Percentiles rank a stretch among this genome's conserved stretches.
These are phyloP conservation scores for Anhinga anhinga DNA, from an alignment of 2,113 vertebrate species.

Conservation along the genomic window DNA sequence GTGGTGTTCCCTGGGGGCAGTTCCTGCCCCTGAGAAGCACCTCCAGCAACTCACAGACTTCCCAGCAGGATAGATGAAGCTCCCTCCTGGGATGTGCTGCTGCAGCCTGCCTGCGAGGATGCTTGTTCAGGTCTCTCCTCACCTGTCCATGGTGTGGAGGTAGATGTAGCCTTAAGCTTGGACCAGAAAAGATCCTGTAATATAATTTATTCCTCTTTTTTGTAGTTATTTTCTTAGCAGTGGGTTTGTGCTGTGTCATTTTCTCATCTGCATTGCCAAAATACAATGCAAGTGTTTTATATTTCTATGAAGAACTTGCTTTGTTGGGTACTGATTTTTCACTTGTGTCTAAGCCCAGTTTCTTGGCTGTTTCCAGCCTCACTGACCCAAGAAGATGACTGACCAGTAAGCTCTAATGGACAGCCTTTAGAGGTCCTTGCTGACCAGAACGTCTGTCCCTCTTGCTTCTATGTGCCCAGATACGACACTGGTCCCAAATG, in stretches of 20 bases:
- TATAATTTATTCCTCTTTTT: background rate
- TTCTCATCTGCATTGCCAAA: background rate
- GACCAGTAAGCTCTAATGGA: background rate
- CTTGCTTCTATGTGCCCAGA: background rate
- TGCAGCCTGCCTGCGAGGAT: background rate
- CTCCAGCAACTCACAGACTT: background rate
- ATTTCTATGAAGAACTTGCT: background rate
- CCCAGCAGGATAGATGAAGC: background rate
- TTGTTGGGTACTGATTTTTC: background rate
- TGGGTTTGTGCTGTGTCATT: background rate
- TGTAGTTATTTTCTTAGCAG: background rate
- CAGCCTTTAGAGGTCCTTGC: background rate
- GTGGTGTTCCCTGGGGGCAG: background rate
- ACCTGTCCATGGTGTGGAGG: rapidly evolving
- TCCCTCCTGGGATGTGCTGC: background rate
- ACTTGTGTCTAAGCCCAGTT: background rate
- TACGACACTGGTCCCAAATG: background rate
- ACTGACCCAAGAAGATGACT: background rate
- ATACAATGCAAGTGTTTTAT: background rate
- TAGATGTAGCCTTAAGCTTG: background rate
- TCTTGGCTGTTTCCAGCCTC: background rate
- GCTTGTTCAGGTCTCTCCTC: background rate
- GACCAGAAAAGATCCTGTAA: background rate
- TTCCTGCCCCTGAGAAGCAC: background rate
- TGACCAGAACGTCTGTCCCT: background rate